Evolutionary conservation across 2,888 invertebrate species (phyloP).

Genomic region (Bursaphelenchus okinawaensis): DNA sequence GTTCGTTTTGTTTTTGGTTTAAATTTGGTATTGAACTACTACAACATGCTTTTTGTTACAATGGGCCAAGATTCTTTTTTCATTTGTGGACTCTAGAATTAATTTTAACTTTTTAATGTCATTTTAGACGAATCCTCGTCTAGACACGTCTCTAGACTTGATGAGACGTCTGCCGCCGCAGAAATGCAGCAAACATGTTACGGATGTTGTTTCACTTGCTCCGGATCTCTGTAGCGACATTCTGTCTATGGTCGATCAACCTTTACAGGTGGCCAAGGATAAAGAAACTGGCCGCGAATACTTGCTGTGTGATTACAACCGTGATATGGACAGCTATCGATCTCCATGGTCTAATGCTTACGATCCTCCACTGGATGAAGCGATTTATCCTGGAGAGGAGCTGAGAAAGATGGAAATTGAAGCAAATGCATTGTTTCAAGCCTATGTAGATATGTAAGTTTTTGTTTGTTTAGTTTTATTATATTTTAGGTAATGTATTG

Average conservation of each 20-base stretch:
- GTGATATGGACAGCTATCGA: constrained; percentile 95
- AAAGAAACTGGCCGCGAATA: constrained; percentile 92
- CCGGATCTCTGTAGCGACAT: constrained; percentile 90
- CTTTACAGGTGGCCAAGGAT: constrained; percentile 87
- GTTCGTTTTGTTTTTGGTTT: too few species aligned
- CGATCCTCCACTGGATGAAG: constrained; percentile 94
- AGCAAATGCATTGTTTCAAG: constrained; percentile 96
- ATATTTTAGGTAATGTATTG: constrained; percentile 11
- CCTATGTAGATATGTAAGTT: constrained; percentile 72
- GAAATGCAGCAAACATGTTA: constrained; percentile 95
- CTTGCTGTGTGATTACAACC: constrained; percentile 93
- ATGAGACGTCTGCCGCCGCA: constrained; percentile 98
- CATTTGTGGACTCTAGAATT: not conserved
- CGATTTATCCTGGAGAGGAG: constrained; percentile 93
- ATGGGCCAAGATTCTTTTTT: not conserved
- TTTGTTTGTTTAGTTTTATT: not conserved
- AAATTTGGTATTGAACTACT: too few species aligned
- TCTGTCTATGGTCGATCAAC: constrained; percentile 93
- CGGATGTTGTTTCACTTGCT: constrained; percentile 92
- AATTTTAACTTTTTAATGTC: not conserved
- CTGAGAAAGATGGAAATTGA: constrained; percentile 91
- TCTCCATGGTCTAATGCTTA: constrained; percentile 76
- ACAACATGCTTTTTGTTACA: not conserved
- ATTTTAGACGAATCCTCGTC: constrained; percentile 57
- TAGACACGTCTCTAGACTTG: constrained; percentile 96